phyloP scores from a whole-genome alignment of 2,797 vertebrate genomes.

The Zalophus californianus region DNA sequence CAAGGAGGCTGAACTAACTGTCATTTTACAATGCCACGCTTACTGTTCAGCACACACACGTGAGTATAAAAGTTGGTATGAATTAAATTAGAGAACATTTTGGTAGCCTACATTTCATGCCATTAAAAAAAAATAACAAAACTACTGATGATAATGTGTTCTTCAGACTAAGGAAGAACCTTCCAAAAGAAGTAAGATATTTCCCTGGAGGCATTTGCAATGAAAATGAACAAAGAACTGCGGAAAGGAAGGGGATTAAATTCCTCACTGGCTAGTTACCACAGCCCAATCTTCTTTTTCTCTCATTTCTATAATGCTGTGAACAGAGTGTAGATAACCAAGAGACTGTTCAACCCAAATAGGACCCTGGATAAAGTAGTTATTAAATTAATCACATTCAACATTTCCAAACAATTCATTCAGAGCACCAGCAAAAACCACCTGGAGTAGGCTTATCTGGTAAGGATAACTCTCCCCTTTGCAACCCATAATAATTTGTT shows the following conservation, averaged over 20 bases:
- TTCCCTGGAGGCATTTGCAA: background rate
- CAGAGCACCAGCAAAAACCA: background rate
- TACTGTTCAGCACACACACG: background rate
- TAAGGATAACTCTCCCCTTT: background rate
- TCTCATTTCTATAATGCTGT: conserved; percentile 22
- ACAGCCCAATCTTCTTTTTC: background rate
- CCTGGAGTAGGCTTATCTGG: background rate
- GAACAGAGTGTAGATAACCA: background rate
- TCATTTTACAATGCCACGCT: background rate
- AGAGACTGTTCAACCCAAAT: conserved; percentile 36
- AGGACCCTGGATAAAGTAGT: background rate
- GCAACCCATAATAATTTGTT: background rate
- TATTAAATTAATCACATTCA: conserved; percentile 50
- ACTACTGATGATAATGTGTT: background rate
- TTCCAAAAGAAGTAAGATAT: background rate
- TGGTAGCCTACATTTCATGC: background rate
- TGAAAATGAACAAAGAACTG: conserved; percentile 18
- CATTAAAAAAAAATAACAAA: background rate
- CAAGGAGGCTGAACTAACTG: background rate
- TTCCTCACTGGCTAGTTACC: background rate
- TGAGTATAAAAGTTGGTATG: background rate
- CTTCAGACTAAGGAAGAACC: background rate
- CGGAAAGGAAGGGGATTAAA: background rate
- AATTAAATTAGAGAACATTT: background rate
- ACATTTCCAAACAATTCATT: conserved; percentile 29